A percentile compares a stretch with the other conserved stretches of the same genome.
Evolutionary conservation across 2,113 vertebrate species (phyloP).

Genomic region (Paratilapia polleni): DNA sequence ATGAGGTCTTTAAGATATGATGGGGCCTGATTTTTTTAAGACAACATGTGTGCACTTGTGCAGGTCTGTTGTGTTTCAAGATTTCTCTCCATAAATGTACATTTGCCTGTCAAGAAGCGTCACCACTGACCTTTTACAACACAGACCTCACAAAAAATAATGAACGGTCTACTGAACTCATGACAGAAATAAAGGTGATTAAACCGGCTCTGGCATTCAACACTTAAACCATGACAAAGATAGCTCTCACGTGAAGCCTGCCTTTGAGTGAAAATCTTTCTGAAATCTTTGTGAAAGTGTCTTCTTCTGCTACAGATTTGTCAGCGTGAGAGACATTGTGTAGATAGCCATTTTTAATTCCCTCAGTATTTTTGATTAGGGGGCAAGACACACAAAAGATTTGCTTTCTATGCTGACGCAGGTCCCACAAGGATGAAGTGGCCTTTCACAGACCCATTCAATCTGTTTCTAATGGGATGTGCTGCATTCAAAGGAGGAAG

Average conservation of each 20-base stretch:
- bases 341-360: slow-evolving; percentile 27
- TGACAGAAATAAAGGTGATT: slow-evolving; percentile 56
- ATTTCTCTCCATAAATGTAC: neutral
- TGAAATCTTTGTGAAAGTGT: neutral
- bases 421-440: slow-evolving; percentile 37
- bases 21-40: too few relatives aligned
- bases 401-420: slow-evolving; percentile 20
- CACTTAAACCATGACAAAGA: slow-evolving; percentile 1
- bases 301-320: neutral
- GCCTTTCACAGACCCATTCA: slow-evolving; percentile 56
- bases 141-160: slow-evolving; percentile 55
- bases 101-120: slow-evolving; percentile 45
- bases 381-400: slow-evolving; percentile 37
- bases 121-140: slow-evolving; percentile 67
- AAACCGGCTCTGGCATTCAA: slow-evolving; percentile 37
- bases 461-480: slow-evolving; percentile 51
- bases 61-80: neutral
- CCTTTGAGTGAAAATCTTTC: neutral
- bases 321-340: neutral
- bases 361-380: slow-evolving; percentile 44
- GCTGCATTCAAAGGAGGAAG: slow-evolving; percentile 52
- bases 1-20: too few relatives aligned
- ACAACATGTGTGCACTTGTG: neutral
- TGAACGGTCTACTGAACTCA: slow-evolving; percentile 48
- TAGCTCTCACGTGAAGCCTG: neutral